Evolutionary conservation across 2,888 invertebrate species (phyloP).

Genomic region (Scaptodrosophila latifasciaeformis): DNA sequence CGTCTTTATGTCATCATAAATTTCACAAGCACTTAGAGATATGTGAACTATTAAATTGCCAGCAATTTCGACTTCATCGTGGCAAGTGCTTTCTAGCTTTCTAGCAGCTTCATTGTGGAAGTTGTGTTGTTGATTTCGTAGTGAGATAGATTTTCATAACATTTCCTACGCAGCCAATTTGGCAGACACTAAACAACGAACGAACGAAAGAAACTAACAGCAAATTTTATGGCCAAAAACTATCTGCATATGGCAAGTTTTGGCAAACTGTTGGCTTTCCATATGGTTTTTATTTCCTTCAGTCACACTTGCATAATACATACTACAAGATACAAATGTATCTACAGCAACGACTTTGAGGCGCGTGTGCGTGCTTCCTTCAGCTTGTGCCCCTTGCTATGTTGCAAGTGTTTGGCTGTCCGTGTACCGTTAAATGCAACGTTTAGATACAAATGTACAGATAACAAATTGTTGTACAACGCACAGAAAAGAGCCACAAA

Average conservation of each 20-base stretch:
- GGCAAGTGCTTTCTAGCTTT: no score
- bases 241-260: slow-evolving; percentile 22
- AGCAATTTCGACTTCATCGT: not conserved
- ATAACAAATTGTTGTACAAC: slow-evolving; percentile 63
- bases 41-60: slow-evolving; percentile 1
- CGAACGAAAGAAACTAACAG: no score
- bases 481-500: slow-evolving; percentile 18
- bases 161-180: slow-evolving; percentile 13
- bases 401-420: slow-evolving; percentile 20
- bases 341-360: not conserved
- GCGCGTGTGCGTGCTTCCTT: slow-evolving; percentile 44
- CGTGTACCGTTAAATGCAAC: slow-evolving; percentile 64
- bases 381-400: slow-evolving; percentile 17
- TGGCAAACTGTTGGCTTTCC: slow-evolving; percentile 50
- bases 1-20: no score
- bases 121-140: slow-evolving; percentile 30
- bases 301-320: slow-evolving; percentile 54
- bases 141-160: slow-evolving; percentile 28
- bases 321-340: slow-evolving; percentile 15
- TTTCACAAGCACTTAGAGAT: slow-evolving; percentile 13
- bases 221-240: not conserved
- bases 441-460: slow-evolving; percentile 61
- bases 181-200: slow-evolving; percentile 14
- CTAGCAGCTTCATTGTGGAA: slow-evolving; percentile 7
- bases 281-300: slow-evolving; percentile 59